Base-by-base conservation (phyloP, 1,140 invertebrate species). In the Grapholita molesta region DNA sequence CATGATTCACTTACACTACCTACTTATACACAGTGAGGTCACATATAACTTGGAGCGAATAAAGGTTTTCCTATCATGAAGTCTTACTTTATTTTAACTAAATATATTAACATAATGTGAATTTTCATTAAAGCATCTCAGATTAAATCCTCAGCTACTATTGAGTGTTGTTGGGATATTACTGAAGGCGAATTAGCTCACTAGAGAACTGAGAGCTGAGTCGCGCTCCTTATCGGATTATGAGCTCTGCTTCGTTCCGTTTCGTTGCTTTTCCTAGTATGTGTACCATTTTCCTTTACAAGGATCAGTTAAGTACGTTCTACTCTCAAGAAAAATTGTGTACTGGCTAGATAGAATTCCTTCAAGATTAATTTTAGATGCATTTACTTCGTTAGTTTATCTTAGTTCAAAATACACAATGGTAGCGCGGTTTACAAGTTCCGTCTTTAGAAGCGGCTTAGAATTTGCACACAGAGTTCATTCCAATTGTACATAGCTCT, bases 1-100 rank as follows among this genome's bases (percentile, higher is more conserved):
- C 68, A 28, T 70, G 68, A 72, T 75, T 70, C 73, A 71, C 66
- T 75, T 75, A 71, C 65, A 64, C 55, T n/a, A 38, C n/a, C n/a
- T n/a, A n/a, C n/a, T n/a, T n/a, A n/a, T n/a, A 6, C 12, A 11
- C 35, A 38, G 35, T 38, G 35, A 38, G n/a, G 12, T 38, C 35
- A 38, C 35, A 1, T 0, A 38, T 38, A n/a, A 38, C 1, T 38
- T 15, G 12, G 4, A 38, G 15, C 12, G 7, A 38, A 15, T 38
- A 38, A 33, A 3, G 32, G 8, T 7, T n/a, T 15, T n/a, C n/a
- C n/a, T 2, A 38, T 38, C 15, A 38, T 38, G 35, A 9, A n/a
- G 35, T n/a, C 35, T n/a, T 38, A 38, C 11, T 35, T 35, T 35
- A 35, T 35, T 3, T 35, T 35, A 12, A n/a, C n/a, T n/a, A n/a